These are phyloP conservation scores for Pseudochirops corinnae DNA, from an alignment of 2,797 vertebrate species.

Conservation along the genomic window DNA sequence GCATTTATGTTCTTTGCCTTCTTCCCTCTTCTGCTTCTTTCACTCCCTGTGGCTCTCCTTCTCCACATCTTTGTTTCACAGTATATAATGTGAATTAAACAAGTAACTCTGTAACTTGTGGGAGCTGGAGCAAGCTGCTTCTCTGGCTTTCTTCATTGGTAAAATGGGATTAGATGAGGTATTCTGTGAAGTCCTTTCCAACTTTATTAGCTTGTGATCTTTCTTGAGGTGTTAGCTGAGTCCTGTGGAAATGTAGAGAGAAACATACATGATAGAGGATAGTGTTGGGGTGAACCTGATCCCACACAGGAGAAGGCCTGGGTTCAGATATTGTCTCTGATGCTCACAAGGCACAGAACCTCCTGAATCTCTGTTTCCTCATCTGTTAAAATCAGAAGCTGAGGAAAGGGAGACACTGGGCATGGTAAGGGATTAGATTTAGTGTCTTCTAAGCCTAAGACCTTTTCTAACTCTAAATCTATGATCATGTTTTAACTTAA, in stretches of 20 bases:
- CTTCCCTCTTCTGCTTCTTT: background rate
- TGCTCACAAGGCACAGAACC: background rate
- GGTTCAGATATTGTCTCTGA: background rate
- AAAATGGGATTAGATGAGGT: background rate
- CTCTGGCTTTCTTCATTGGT: background rate
- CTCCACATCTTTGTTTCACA: background rate
- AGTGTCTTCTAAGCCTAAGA: background rate
- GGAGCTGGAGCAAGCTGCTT: background rate
- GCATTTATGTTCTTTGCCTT: background rate
- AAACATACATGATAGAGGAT: background rate
- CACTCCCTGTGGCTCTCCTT: background rate
- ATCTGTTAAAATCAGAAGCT: background rate
- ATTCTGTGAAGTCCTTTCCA: background rate
- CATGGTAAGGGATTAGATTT: background rate
- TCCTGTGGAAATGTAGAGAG: background rate
- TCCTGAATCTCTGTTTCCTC: background rate
- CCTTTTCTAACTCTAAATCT: background rate
- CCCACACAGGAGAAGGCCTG: background rate
- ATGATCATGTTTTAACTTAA: background rate
- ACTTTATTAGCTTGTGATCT: background rate
- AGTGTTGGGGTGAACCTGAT: background rate
- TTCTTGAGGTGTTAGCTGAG: background rate
- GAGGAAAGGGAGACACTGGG: background rate
- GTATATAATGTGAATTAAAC: background rate
- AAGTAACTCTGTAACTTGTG: background rate